phyloP scores from a whole-genome alignment of 2,888 invertebrate genomes.

The Drosophila ustulata region DNA sequence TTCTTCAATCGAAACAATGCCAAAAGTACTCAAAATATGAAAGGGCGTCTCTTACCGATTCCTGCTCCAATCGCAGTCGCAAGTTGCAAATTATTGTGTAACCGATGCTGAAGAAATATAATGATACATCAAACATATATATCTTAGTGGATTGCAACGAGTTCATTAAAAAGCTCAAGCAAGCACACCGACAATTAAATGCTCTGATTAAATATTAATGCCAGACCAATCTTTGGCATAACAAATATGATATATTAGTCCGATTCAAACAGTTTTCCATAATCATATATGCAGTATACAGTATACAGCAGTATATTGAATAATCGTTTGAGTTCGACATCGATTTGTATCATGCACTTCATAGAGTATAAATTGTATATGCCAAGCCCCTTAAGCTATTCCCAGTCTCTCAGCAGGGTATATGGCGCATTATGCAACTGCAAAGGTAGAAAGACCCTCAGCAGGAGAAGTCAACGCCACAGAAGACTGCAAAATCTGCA shows the following conservation, averaged over 20 bases:
- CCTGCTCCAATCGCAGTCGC: slow-evolving; percentile 24
- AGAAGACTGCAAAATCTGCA: slow-evolving; percentile 52
- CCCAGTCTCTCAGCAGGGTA: not conserved
- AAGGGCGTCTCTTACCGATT: slow-evolving; percentile 22
- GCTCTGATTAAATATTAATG: not conserved
- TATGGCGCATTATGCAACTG: slow-evolving; percentile 11
- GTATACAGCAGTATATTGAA: no score
- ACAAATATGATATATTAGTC: no score
- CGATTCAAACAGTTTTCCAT: no score
- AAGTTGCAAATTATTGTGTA: slow-evolving; percentile 52
- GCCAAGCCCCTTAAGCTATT: not conserved
- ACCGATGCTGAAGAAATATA: slow-evolving; percentile 31
- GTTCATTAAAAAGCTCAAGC: slow-evolving; percentile 44
- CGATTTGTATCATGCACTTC: no score
- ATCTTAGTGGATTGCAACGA: slow-evolving; percentile 12
- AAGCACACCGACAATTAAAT: not conserved
- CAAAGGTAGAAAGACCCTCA: slow-evolving; percentile 7
- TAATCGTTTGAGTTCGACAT: no score
- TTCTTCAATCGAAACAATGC: slow-evolving; percentile 14
- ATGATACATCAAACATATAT: not conserved
- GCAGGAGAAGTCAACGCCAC: not conserved
- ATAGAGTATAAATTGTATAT: not conserved
- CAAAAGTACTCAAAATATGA: not conserved
- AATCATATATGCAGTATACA: no score
- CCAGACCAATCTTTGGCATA: no score